phyloP scores from a whole-genome alignment of 2,888 invertebrate genomes.

The Malthinus seriepunctatus region DNA sequence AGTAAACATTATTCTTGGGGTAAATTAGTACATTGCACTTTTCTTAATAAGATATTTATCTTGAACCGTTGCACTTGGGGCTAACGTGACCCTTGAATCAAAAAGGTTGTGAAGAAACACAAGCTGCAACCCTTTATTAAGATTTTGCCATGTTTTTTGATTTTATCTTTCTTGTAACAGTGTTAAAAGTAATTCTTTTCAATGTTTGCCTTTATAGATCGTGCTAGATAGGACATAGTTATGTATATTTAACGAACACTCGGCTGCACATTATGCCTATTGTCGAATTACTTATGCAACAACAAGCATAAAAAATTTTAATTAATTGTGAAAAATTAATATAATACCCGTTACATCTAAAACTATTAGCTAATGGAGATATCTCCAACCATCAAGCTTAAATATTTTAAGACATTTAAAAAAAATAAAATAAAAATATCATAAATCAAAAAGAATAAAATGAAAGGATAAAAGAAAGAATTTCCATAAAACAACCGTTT shows the following conservation, averaged over 20 bases:
- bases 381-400: too few relatives aligned
- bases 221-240: slow-evolving; percentile 21
- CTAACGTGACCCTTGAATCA: slow-evolving; percentile 14
- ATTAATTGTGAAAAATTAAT: too few relatives aligned
- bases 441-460: too few relatives aligned
- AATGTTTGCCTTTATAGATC: slow-evolving; percentile 18
- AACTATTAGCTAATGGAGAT: too few relatives aligned
- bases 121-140: slow-evolving; percentile 27
- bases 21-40: background rate
- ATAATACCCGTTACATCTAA: too few relatives aligned
- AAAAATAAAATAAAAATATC: too few relatives aligned
- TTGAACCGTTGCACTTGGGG: slow-evolving; percentile 16
- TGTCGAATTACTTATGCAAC: too few relatives aligned
- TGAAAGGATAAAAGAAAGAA: background rate
- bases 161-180: slow-evolving; percentile 17
- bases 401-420: too few relatives aligned
- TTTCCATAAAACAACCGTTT: slow-evolving; percentile 29
- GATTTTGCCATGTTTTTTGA: slow-evolving; percentile 24
- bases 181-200: slow-evolving; percentile 19
- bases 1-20: too few relatives aligned
- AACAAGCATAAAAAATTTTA: too few relatives aligned
- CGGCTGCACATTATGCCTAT: background rate
- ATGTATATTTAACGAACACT: slow-evolving; percentile 6
- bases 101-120: slow-evolving; percentile 13
- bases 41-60: slow-evolving; percentile 19